Evolutionary conservation across 2,888 invertebrate species (phyloP).

Genomic region (Fabriciana adippe): DNA sequence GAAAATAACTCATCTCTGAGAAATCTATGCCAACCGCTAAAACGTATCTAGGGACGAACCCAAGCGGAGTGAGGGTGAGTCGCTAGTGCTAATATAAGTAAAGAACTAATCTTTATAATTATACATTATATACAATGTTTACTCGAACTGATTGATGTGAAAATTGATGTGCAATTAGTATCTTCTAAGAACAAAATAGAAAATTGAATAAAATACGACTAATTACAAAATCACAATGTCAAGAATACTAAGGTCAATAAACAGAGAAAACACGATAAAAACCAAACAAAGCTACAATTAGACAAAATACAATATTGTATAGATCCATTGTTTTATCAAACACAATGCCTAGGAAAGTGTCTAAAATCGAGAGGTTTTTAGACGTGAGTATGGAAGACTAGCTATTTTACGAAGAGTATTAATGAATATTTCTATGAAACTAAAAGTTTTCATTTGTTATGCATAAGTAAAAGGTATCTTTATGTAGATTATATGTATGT

Average conservation of each 20-base stretch:
- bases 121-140: too few relatives aligned
- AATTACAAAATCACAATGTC: slow-evolving; percentile 27
- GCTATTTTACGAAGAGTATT: neutral
- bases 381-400: neutral
- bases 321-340: slow-evolving; percentile 26
- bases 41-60: too few relatives aligned
- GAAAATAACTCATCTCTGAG: too few relatives aligned
- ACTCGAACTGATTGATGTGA: too few relatives aligned
- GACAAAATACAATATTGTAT: slow-evolving; percentile 28
- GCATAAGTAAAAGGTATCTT: neutral
- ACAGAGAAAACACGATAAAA: slow-evolving; percentile 27
- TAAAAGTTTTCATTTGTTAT: neutral
- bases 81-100: too few relatives aligned
- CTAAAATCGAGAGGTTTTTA: slow-evolving; percentile 22
- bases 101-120: too few relatives aligned
- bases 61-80: too few relatives aligned
- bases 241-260: slow-evolving; percentile 27
- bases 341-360: slow-evolving; percentile 31
- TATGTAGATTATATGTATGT: neutral
- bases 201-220: neutral
- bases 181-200: neutral
- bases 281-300: slow-evolving; percentile 34
- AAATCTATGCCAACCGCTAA: too few relatives aligned
- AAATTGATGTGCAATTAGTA: too few relatives aligned
- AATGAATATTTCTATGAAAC: neutral